phyloP scores from a whole-genome alignment of 2,888 invertebrate species.

The Drosophila parthenogenetica region DNA sequence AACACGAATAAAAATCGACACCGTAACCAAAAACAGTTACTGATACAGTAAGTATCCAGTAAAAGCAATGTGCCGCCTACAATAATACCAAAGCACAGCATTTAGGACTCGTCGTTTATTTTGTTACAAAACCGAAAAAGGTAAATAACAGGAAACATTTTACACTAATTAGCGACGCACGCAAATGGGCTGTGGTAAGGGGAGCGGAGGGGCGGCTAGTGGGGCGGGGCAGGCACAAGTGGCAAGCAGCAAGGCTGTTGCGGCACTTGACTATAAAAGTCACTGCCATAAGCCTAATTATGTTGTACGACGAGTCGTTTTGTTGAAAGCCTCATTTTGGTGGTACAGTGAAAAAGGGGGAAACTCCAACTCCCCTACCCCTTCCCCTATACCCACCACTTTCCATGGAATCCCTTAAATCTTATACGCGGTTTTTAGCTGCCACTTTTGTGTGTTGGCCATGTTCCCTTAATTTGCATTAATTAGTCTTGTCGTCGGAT shows the following conservation, averaged over 20 bases:
- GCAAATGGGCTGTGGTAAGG: conserved; percentile 58
- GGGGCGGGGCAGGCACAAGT: neutral
- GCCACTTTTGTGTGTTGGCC: conserved; percentile 10
- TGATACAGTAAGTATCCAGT: conserved; percentile 53
- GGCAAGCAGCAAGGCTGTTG: conserved; percentile 11
- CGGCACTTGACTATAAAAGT: conserved; percentile 69
- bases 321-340: conserved; percentile 47
- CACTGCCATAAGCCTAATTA: conserved; percentile 77
- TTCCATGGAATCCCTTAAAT: conserved; percentile 26
- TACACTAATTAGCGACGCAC: conserved; percentile 80
- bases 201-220: neutral
- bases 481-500: conserved; percentile 49
- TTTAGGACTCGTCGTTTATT: conserved; percentile 60
- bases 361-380: neutral
- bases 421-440: conserved; percentile 45
- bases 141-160: conserved; percentile 81
- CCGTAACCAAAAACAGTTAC: conserved; percentile 60
- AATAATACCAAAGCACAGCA: conserved; percentile 38
- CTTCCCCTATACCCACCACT: neutral
- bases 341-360: neutral
- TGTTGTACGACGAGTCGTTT: conserved; percentile 65
- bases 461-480: conserved; percentile 60
- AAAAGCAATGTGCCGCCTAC: conserved; percentile 13
- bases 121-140: conserved; percentile 73
- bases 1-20: conserved; percentile 75